phyloP scores from a whole-genome alignment of 1,140 invertebrate genomes.

The Pseudoatta argentina region DNA sequence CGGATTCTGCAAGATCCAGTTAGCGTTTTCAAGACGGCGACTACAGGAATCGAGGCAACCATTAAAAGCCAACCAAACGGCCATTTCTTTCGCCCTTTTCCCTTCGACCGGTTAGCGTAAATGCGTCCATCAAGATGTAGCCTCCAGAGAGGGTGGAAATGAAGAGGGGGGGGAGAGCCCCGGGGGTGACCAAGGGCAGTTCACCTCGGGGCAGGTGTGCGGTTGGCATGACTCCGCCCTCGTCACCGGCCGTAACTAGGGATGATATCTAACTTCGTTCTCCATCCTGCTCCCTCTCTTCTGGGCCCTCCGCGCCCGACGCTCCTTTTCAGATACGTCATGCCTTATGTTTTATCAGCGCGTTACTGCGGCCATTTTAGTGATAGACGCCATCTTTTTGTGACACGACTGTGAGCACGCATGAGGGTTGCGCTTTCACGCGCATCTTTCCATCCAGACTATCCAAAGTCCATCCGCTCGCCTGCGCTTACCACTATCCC shows the following conservation, averaged over 20 bases:
- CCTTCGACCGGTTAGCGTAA: conserved; percentile 63
- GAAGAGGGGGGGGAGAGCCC: conserved; percentile 1
- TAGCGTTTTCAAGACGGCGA: conserved; percentile 15
- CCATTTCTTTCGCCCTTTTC: conserved; percentile 68
- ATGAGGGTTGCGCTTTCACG: conserved; percentile 56
- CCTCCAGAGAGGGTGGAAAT: conserved; percentile 69
- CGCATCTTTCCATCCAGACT: conserved; percentile 52
- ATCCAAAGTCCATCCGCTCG: not conserved
- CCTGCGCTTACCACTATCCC: conserved; percentile 13
- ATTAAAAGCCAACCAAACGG: conserved; percentile 63
- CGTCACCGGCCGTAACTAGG: conserved; percentile 83
- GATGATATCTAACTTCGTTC: conserved; percentile 83
- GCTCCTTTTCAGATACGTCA: conserved; percentile 76
- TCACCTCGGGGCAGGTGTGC: conserved; percentile 81
- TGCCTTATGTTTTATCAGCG: conserved; percentile 75
- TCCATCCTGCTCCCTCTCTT: conserved; percentile 41
- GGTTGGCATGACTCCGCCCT: conserved; percentile 83
- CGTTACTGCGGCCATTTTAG: conserved; percentile 79
- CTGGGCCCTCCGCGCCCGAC: conserved; percentile 49
- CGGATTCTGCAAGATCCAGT: not conserved
- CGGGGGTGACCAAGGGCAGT: conserved; percentile 76
- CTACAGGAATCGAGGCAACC: conserved; percentile 48
- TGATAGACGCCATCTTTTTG: conserved; percentile 79
- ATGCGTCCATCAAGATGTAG: conserved; percentile 74
- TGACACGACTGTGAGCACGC: conserved; percentile 54